Base-by-base conservation (phyloP, 2,888 invertebrate genomes). In the Thecocarcelia acutangulata region DNA sequence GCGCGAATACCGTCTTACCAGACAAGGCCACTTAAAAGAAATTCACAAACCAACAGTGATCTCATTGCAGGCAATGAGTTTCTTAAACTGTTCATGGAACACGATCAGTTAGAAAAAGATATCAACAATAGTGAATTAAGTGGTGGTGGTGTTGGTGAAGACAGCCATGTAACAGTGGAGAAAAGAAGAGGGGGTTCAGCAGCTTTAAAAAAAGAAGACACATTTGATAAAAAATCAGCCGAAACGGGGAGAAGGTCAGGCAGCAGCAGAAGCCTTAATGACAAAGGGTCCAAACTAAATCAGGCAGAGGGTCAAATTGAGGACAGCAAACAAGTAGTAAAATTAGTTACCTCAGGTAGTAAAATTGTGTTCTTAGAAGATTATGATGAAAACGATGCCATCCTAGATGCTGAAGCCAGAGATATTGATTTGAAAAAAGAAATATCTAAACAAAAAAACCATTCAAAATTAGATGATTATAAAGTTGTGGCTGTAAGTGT, bases 401-500 rank as follows among this genome's bases (percentile, higher is more conserved):
- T 84, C 19, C 78, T 84, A 21, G 85, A 85, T 81, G 84, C 85
- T 0, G 84, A 84, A 59, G 85, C 76, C 17, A 83, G 84, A 68
- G 84, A 85, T 33, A 84, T 84, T 66, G 85, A 85, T 73, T 59
- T 85, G 40, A 80, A 83, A 73, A 80, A 75, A 13, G 85, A 85
- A 70, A 46, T 44, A 46, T 52, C 58, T 33, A 66, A 64, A 24
- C 48, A 66, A 24, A 64, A 78, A 52, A n/a, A 58, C 19, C 50
- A 72, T 11, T 8, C 52, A 6, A 82, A 63, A 50, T 73, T 69
- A 12, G 88, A 88, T 74, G 90, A 91, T 83, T 88, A 90, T 80
- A 90, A 91, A 85, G 91, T 92, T 24, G 90, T 93, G 33, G 91
- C 92, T 0, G 92, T 92, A n/a, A 90, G 92, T 66, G 92, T 92